These are phyloP conservation scores for Rhincodon typus DNA, from an alignment of 2,797 vertebrate genomes.

Conservation along the genomic window DNA sequence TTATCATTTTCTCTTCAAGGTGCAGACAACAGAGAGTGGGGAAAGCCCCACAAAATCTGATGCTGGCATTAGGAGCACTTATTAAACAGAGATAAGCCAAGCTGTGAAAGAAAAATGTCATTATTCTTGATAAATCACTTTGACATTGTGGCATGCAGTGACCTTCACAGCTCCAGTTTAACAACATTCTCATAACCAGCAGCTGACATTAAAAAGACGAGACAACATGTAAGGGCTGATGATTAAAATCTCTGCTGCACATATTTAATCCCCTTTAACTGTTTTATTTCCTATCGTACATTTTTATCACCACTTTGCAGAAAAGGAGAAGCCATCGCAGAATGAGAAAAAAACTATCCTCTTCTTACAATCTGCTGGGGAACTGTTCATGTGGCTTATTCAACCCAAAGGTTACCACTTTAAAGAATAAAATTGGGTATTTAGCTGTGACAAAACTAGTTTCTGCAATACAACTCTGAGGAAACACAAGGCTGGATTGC, in stretches of 20 bases:
- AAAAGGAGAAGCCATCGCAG: not conserved
- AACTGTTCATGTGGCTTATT: not conserved
- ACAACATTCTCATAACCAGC: conserved; percentile 56
- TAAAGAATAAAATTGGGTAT: not conserved
- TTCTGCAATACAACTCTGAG: not conserved
- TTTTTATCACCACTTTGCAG: not conserved
- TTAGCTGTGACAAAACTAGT: not conserved
- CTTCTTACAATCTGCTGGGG: not conserved
- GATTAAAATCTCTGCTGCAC: conserved; percentile 66
- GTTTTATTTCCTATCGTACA: conserved; percentile 47
- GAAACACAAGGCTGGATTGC: not conserved
- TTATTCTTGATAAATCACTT: conserved; percentile 55
- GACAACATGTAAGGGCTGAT: conserved; percentile 52
- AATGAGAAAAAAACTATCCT: not conserved
- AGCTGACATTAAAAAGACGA: conserved; percentile 60
- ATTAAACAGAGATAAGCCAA: not conserved
- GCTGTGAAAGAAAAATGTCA: conserved; percentile 39
- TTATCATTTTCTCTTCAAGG: not conserved
- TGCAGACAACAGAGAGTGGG: not conserved
- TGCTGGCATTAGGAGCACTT: not conserved
- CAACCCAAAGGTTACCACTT: not conserved
- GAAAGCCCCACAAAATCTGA: no score
- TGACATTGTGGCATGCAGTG: conserved; percentile 54
- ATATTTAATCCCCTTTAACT: conserved; percentile 62
- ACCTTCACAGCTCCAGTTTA: conserved; percentile 58